phyloP scores from a whole-genome alignment of 1,140 invertebrate species.

The Drosophila pallidifrons region DNA sequence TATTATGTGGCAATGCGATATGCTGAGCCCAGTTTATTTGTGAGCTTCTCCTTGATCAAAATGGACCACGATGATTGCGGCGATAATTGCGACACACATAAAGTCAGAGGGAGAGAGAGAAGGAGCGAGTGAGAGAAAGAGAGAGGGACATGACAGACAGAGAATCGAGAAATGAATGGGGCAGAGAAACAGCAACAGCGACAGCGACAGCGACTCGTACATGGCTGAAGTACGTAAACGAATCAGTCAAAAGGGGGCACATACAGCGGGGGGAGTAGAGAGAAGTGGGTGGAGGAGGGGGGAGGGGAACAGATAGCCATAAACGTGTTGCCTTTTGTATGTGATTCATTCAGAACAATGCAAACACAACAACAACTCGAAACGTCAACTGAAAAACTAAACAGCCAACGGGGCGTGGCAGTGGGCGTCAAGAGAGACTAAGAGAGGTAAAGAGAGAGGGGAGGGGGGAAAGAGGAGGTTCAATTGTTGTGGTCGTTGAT shows the following conservation, averaged over 20 bases:
- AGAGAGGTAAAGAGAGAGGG: slow-evolving; percentile 6
- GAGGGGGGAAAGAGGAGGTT: slow-evolving; percentile 19
- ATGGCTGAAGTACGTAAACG: slow-evolving; percentile 17
- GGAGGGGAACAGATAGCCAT: slow-evolving; percentile 30
- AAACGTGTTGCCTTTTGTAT: slow-evolving; percentile 64
- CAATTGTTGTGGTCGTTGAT: slow-evolving; percentile 63
- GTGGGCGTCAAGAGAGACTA: slow-evolving; percentile 16
- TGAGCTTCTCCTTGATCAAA: slow-evolving; percentile 56
- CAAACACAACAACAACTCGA: slow-evolving; percentile 38
- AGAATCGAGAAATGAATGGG: slow-evolving; percentile 9
- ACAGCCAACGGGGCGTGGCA: slow-evolving; percentile 11
- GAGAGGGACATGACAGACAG: slow-evolving; percentile 2
- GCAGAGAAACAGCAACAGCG: background rate
- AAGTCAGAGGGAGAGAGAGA: slow-evolving; percentile 12
- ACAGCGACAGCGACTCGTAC: slow-evolving; percentile 3
- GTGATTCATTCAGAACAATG: slow-evolving; percentile 80
- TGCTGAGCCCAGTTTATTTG: slow-evolving; percentile 34
- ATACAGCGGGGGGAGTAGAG: background rate
- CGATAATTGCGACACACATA: slow-evolving; percentile 75
- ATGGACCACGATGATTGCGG: slow-evolving; percentile 78
- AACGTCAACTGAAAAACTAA: slow-evolving; percentile 51
- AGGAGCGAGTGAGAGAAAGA: background rate
- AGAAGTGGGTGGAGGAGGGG: background rate
- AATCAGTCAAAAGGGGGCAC: slow-evolving; percentile 4
- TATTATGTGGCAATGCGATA: slow-evolving; percentile 54